These are phyloP conservation scores for Lasioglossum leucozonium DNA, from an alignment of 2,888 invertebrate species.

Conservation along the genomic window DNA sequence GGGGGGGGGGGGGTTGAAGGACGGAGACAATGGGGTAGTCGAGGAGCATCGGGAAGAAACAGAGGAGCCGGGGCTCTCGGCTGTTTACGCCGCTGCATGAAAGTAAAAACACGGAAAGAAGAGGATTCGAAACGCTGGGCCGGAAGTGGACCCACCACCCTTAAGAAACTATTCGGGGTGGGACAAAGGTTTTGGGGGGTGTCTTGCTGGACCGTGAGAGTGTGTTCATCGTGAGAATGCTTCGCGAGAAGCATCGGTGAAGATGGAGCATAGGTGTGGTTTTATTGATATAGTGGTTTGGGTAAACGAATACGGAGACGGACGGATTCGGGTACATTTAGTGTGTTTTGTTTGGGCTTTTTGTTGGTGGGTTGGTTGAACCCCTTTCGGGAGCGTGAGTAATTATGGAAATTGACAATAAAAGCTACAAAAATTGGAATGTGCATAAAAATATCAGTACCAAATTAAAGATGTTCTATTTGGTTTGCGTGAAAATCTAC, in stretches of 20 bases:
- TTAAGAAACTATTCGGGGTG: conserved; percentile 52
- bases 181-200: conserved; percentile 39
- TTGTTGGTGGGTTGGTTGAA: background rate
- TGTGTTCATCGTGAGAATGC: background rate
- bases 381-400: too few relatives aligned
- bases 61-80: background rate
- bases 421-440: background rate
- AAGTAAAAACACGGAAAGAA: conserved; percentile 44
- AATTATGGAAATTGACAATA: background rate
- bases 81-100: conserved; percentile 36
- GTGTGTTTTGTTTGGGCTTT: background rate
- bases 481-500: background rate
- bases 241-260: background rate
- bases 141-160: conserved; percentile 61
- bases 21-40: background rate
- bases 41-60: conserved; percentile 38
- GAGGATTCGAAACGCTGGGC: conserved; percentile 39
- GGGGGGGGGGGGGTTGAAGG: background rate
- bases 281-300: background rate
- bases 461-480: background rate
- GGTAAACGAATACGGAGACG: background rate
- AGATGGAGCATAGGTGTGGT: background rate
- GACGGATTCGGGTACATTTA: background rate
- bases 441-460: background rate
- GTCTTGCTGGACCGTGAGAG: background rate